Evolutionary conservation across 2,797 vertebrate species (phyloP).

Genomic region (Ateles fusciceps): DNA sequence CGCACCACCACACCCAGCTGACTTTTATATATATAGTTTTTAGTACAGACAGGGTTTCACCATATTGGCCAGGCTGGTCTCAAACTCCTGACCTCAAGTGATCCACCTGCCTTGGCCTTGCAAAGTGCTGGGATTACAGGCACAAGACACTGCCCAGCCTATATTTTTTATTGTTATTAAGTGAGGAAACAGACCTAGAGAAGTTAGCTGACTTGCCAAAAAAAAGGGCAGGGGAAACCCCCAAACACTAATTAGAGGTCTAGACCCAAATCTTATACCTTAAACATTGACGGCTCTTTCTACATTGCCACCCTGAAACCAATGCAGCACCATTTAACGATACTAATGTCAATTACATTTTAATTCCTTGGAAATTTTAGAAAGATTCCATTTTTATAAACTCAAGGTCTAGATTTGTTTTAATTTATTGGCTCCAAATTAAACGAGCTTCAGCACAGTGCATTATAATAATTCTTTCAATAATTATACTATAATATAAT

Average conservation of each 20-base stretch:
- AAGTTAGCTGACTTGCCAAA: background rate
- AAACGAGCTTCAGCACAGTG: background rate
- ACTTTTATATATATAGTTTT: background rate
- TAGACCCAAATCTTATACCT: background rate
- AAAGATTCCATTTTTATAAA: background rate
- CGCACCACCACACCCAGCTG: background rate
- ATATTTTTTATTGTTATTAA: background rate
- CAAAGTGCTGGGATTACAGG: background rate
- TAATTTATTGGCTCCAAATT: conserved; percentile 23
- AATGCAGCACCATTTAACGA: background rate
- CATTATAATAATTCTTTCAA: background rate
- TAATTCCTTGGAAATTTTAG: background rate
- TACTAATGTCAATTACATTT: background rate
- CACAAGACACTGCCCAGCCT: background rate
- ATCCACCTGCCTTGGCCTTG: background rate
- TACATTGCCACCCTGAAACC: background rate
- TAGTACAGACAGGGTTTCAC: background rate
- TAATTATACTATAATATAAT: background rate
- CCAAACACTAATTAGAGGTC: background rate
- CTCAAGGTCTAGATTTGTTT: background rate
- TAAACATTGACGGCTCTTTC: background rate
- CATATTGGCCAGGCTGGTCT: background rate
- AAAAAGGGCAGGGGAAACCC: too few species aligned
- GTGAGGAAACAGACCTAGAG: background rate
- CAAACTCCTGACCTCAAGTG: background rate